Evolutionary conservation across 2,113 vertebrate species (phyloP).

Genomic region (Corythaeola cristata): DNA sequence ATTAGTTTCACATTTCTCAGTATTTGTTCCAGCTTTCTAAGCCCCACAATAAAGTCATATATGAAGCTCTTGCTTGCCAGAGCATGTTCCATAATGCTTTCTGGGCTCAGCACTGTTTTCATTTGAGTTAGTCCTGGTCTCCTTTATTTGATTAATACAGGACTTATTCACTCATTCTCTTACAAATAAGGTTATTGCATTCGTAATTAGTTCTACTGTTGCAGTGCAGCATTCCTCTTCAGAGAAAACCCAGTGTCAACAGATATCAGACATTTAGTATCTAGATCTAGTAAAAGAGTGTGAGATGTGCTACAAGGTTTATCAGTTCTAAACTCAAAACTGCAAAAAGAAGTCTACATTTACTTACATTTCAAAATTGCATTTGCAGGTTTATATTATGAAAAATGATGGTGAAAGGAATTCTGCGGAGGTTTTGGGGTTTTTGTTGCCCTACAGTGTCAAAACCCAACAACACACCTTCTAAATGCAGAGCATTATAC

Average conservation of each 20-base stretch:
- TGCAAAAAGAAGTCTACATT: neutral
- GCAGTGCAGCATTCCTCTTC: neutral
- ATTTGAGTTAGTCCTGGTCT: neutral
- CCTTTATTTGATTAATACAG: neutral
- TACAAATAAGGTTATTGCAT: neutral
- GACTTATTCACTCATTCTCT: neutral
- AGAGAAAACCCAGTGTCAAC: neutral
- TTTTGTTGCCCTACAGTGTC: neutral
- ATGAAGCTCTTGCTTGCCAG: neutral
- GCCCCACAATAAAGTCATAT: neutral
- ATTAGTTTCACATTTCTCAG: neutral
- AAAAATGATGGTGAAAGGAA: neutral
- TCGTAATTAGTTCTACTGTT: neutral
- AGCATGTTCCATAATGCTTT: neutral
- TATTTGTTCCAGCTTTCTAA: neutral
- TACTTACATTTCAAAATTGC: neutral
- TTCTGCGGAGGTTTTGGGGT: neutral
- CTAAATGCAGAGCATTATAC: neutral
- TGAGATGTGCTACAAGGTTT: neutral
- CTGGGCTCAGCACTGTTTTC: neutral
- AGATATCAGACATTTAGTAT: neutral
- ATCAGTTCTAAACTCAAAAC: neutral
- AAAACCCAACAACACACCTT: neutral
- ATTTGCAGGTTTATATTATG: neutral
- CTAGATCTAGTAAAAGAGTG: neutral